Percentiles rank a stretch among this genome's conserved stretches.
Conservation (phyloP, 2,113 vertebrate species). For the Heliornis fulica region DNA sequence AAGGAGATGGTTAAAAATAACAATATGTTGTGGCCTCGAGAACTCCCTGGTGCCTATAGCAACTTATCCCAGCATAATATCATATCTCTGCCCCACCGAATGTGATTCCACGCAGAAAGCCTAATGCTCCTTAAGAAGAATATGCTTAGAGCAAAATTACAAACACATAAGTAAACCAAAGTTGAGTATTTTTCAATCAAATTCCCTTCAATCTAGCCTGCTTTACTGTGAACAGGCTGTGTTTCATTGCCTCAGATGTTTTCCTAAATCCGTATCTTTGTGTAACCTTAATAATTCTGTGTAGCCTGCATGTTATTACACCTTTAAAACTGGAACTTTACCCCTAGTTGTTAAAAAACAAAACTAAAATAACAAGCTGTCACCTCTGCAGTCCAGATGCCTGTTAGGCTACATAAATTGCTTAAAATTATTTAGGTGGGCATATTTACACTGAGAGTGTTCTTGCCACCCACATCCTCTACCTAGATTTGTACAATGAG, state of each 20-base stretch:
- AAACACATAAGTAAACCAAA: background rate
- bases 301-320: background rate
- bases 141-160: background rate
- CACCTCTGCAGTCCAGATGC: background rate
- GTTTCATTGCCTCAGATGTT: background rate
- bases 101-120: background rate
- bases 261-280: background rate
- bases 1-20: background rate
- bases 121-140: background rate
- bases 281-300: background rate
- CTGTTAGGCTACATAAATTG: background rate
- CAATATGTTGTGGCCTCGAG: background rate
- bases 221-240: background rate
- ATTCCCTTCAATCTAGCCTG: fast-evolving
- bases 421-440: background rate
- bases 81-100: background rate
- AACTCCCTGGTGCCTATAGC: background rate
- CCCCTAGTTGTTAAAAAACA: background rate
- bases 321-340: background rate
- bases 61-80: background rate
- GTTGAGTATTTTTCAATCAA: background rate
- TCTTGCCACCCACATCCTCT: background rate
- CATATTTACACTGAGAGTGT: background rate
- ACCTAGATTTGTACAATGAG: background rate
- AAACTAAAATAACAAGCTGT: background rate